Base-by-base conservation (phyloP, 2,888 invertebrate genomes). In the Polymixis lichenea region DNA sequence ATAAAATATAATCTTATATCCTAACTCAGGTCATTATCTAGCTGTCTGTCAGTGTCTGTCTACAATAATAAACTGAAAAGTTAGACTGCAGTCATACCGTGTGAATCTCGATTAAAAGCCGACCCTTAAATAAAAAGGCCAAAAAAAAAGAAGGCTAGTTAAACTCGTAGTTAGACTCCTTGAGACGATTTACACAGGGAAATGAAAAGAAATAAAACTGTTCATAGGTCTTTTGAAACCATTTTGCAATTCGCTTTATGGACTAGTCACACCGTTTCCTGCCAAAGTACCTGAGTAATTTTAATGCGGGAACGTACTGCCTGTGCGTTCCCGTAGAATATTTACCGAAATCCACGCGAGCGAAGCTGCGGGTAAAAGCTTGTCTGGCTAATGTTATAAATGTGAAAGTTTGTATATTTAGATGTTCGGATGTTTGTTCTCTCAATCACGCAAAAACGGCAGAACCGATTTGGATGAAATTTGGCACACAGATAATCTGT, bases 91-190 rank as follows among this genome's bases (percentile, higher is more conserved):
- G 15, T 43, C 1, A 53, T 28, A 46, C 3, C 1, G 1, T 49
- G 13, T 32, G 13, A 71, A 71, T 49, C 56, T 11, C 7, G 5
- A 72, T 72, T 72, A 38, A n/a, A 73, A 25, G 49, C 13, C 25
- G 2, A 38, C 17, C 22, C 17, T 17, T 17, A 32, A 58, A 25
- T 25, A 17, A 38, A 73, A 38, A 51, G 4, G 7, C 15, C 15
- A 15, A 56, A 56, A 8, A 56, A 56, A 56, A 25, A 56, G 51
- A 60, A 6, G 2, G 9, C 22, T 17, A 17, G 15, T 75, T 28
- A 55, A 25, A 55, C 19, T 32, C n/a, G 6, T 8, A 62, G 19
- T 25, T 5, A 64, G 17, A 25, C 22, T 22, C 2, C 43, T 38
- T 53, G 51, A 17, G 7, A 55, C 13, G n/a, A n/a, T n/a, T 43